Base-by-base conservation (phyloP, 2,888 invertebrate species). In the Agapetus fuscipes region DNA sequence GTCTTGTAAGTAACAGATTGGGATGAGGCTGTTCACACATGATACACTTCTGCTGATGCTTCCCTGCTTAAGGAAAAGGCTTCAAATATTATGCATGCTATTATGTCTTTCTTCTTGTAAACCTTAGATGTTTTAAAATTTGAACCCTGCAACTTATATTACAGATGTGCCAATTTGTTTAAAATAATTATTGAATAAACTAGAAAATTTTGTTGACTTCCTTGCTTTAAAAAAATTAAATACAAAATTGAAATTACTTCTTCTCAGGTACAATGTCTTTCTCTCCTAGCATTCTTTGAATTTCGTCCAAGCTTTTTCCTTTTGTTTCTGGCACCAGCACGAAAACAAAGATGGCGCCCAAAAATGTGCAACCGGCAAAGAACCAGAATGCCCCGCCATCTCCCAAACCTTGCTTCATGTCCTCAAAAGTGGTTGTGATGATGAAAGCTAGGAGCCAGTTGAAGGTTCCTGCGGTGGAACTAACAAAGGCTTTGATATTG, bases 361-460 rank as follows among this genome's bases (percentile, higher is more conserved):
- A 3, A 0, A 74, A 53, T 53, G 83, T 81, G 17, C 84, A 65
- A 1, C 61, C 74, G 1, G 80, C 73, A 53, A 86, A 88, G 27
- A 85, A 57, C 78, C 83, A 86, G 58, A 85, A 87, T 17, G 83
- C 80, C 44, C 70, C 70, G 25, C 79, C 78, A 1, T 62, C 55
- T 0, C 80, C 80, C 15, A 83, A 64, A 0, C 65, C 55, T 0
- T 45, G 37, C 30, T 71, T 74, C 35, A 86, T 51, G 16, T 76
- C 67, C 25, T 62, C 59, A 50, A 81, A 87, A 16, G 80, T 80
- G 52, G 80, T 81, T 0, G 89, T 88, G 1, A 89, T 80, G 1
- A 86, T 54, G 57, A 89, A 89, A 29, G 83, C 83, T 50, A 85
- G 66, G 11, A 83, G 58, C 88, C 89, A 89, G 57, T 88, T 90